A percentile compares a stretch with the other conserved stretches of the same genome.
Evolutionary conservation across 2,797 vertebrate genomes (phyloP).

Genomic region (Rhinogobio ventralis): DNA sequence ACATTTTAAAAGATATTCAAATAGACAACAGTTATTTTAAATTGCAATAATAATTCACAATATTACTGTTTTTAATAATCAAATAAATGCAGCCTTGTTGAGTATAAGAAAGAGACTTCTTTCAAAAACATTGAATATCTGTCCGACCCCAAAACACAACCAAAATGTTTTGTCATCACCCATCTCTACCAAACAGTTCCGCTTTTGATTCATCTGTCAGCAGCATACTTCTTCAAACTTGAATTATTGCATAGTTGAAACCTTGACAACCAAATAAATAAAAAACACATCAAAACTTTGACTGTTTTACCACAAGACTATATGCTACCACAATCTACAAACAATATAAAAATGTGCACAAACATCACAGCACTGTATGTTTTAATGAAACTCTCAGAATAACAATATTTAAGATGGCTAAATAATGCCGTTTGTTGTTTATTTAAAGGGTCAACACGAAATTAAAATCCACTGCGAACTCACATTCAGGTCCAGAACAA

Average conservation of each 20-base stretch:
- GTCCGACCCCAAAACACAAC: not conserved
- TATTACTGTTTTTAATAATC: not conserved
- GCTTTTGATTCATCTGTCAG: not conserved
- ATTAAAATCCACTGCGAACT: not conserved
- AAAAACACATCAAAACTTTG: not conserved
- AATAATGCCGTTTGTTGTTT: not conserved
- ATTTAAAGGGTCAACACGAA: slow-evolving; percentile 12
- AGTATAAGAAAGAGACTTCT: not conserved
- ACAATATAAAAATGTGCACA: not conserved
- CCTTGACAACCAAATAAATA: not conserved
- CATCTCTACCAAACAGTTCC: not conserved
- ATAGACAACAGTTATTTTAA: not conserved
- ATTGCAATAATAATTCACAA: not conserved
- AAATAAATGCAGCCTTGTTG: not conserved
- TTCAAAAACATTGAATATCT: not conserved
- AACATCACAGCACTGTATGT: slow-evolving; percentile 10
- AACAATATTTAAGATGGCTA: not conserved
- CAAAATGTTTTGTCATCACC: not conserved
- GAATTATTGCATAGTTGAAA: not conserved
- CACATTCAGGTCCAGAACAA: not conserved
- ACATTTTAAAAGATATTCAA: not conserved
- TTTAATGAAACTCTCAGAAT: slow-evolving; percentile 11
- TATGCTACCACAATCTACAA: not conserved
- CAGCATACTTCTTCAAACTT: not conserved
- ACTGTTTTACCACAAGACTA: no score